A percentile compares a stretch with the other conserved stretches of the same genome.
Evolutionary conservation across 2,888 invertebrate genomes (phyloP).

Genomic region (Hypolimnas misippus): DNA sequence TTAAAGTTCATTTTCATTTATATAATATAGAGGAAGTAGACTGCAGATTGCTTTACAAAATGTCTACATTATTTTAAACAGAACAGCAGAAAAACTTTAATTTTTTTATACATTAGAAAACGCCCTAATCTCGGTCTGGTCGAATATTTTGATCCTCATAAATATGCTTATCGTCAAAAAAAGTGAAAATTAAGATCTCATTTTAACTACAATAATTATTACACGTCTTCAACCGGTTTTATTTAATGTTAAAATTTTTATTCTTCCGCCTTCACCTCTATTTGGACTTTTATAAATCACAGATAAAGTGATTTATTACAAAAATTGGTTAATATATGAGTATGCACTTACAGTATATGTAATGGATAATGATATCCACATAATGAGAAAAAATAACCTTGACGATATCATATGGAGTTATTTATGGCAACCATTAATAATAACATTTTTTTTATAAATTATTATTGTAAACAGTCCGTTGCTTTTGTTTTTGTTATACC

Average conservation of each 20-base stretch:
- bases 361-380: not conserved
- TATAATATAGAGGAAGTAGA: too few species aligned
- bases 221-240: not conserved
- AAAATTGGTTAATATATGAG: constrained; percentile 4
- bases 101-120: too few species aligned
- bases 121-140: too few species aligned
- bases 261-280: not conserved
- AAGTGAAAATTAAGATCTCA: too few species aligned
- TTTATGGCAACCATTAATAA: not conserved
- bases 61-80: too few species aligned
- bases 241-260: not conserved
- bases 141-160: too few species aligned
- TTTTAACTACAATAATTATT: too few species aligned
- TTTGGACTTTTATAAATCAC: constrained; percentile 7
- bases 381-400: constrained; percentile 3
- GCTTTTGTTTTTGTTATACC: not conserved
- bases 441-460: not conserved
- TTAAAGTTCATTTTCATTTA: constrained; percentile 25
- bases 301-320: constrained; percentile 23
- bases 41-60: too few species aligned
- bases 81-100: too few species aligned
- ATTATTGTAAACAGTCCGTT: not conserved
- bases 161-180: too few species aligned
- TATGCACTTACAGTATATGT: not conserved
- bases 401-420: not conserved